Evolutionary conservation across 2,797 vertebrate species (phyloP).

Genomic region (Tokudaia muenninki): DNA sequence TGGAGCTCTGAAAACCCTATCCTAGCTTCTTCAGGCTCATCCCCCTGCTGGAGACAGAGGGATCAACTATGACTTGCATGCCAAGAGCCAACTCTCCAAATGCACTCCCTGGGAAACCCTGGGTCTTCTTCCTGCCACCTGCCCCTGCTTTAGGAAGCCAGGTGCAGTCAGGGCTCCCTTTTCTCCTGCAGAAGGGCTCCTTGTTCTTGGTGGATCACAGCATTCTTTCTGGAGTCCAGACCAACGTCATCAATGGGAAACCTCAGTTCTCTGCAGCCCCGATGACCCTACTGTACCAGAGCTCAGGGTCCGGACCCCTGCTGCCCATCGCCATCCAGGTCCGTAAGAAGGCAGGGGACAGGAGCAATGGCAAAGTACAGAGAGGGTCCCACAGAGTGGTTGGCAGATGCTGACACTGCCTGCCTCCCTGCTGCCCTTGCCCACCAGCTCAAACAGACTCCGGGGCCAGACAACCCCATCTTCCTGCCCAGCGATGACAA

Average conservation of each 20-base stretch:
- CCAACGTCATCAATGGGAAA: slow-evolving; percentile 87
- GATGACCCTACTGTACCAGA: slow-evolving; percentile 88
- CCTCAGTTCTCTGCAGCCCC: slow-evolving; percentile 88
- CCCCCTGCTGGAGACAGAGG: neutral
- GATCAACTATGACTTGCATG: neutral
- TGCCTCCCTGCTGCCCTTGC: neutral
- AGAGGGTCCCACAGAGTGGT: neutral
- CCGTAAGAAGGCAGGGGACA: neutral
- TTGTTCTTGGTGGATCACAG: slow-evolving; percentile 90
- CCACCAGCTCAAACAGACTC: slow-evolving; percentile 88
- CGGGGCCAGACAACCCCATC: slow-evolving; percentile 88
- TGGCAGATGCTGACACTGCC: neutral
- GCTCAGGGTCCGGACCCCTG: slow-evolving; percentile 76
- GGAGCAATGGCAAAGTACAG: too few relatives aligned
- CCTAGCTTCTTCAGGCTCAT: neutral
- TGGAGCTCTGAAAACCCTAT: slow-evolving; percentile 57
- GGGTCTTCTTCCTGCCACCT: neutral
- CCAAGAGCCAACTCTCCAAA: neutral
- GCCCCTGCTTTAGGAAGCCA: neutral
- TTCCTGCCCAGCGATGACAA: slow-evolving; percentile 90
- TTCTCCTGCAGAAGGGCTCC: slow-evolving; percentile 86
- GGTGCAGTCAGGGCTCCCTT: neutral
- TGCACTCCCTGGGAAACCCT: neutral
- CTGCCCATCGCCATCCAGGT: slow-evolving; percentile 92
- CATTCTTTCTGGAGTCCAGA: slow-evolving; percentile 86